Percentiles rank a stretch among this genome's conserved stretches.
Conservation (phyloP, 2,797 vertebrate genomes). For the Siniperca obscura region DNA sequence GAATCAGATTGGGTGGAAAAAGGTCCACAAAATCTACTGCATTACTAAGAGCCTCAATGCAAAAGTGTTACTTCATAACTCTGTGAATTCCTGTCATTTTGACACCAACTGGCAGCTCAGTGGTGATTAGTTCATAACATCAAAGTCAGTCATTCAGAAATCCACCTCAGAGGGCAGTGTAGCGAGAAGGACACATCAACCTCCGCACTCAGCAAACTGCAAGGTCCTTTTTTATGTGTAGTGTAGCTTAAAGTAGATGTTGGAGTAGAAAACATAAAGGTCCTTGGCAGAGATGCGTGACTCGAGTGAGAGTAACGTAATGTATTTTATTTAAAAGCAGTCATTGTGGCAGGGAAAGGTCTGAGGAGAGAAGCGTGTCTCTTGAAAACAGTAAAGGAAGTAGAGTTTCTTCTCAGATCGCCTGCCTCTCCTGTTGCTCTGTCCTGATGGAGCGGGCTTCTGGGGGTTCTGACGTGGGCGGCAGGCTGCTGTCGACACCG, state of each 20-base stretch:
- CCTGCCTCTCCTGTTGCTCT: constrained; percentile 86
- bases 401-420: constrained; percentile 81
- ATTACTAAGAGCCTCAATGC: constrained; percentile 38
- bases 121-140: constrained; percentile 59
- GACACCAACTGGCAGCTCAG: constrained; percentile 48
- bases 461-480: constrained; percentile 71
- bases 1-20: constrained; percentile 34
- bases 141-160: constrained; percentile 66
- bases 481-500: constrained; percentile 88
- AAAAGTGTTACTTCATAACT: constrained; percentile 50
- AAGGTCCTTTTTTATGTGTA: constrained; percentile 27
- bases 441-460: constrained; percentile 72
- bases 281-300: constrained; percentile 43
- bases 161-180: constrained; percentile 46
- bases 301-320: constrained; percentile 31
- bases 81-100: constrained; percentile 51
- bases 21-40: constrained; percentile 37
- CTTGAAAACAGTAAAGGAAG: constrained; percentile 47
- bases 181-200: constrained; percentile 48
- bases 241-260: constrained; percentile 23
- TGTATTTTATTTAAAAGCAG: constrained; percentile 57
- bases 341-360: not conserved
- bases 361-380: constrained; percentile 33
- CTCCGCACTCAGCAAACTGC: constrained; percentile 44
- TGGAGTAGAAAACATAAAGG: constrained; percentile 35